Evolutionary conservation across 1,140 invertebrate species (phyloP), one percentile per base, ranked within the genome.

Genomic region (Batillaria attramentaria): DNA sequence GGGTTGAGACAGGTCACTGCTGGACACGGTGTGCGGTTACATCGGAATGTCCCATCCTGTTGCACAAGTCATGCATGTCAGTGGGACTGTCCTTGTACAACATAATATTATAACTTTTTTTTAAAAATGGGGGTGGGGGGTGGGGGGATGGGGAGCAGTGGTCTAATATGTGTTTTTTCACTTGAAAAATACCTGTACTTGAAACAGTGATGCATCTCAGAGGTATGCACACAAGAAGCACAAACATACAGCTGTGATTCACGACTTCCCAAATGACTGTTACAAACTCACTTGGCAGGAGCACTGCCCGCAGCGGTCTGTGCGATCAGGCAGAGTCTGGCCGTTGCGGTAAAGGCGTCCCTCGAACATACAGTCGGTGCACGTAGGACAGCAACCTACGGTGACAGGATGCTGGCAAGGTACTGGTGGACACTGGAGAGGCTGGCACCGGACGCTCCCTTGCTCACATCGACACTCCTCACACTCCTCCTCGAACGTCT

Each of bases 321-420:
- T 72, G 24, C 72, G 33, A 43, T 83, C 72, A 33, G 57, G 79
- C n/a, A 83, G 60, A 0, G 70, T 72, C 60, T 82, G 80, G 1
- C 84, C 85, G 78, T 87, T 84, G 28, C 35, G 68, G 33, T 84
- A 84, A 3, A 80, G 54, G 37, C 62, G 74, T 3, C 83, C 82
- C 39, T 86, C 74, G 46, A 80, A 83, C 39, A 78, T 65, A 82
- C 89, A 90, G 62, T 83, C 79, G 1, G 42, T 74, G 79, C 87
- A 89, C 6, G 60, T 78, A 28, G 82, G 85, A 79, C 87, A 89
- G 74, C 87, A 88, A 10, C 83, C 80, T 13, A 74, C 70, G 6
- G 68, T 72, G 41, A 80, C 81, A 5, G 87, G 86, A 57, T 85
- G 69, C 6, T 68, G 50, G 80, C 87, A 89, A 28, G 31, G 42